Conservation (phyloP, 2,113 vertebrate species). For the Ictidomys tridecemlineatus region DNA sequence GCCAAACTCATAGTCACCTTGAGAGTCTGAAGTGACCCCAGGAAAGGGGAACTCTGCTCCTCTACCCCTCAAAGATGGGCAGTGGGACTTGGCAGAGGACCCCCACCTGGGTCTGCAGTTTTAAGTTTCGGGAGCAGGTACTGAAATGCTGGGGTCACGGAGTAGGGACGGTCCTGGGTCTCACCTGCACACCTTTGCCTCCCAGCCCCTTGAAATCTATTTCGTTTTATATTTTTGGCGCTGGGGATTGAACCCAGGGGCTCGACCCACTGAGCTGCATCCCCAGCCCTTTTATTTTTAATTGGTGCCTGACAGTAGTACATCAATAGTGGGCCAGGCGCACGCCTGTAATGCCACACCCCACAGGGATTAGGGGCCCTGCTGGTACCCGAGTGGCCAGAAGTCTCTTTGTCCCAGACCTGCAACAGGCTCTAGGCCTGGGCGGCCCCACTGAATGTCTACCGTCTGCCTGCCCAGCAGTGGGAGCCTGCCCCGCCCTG, state of each 20-base stretch:
- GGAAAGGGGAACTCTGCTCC: background rate
- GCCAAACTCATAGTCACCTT: background rate
- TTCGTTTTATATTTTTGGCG: too few relatives aligned
- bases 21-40: background rate
- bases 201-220: too few relatives aligned
- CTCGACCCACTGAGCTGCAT: too few relatives aligned
- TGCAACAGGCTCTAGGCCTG: background rate
- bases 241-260: too few relatives aligned
- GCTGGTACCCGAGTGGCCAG: background rate
- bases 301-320: too few relatives aligned
- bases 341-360: too few relatives aligned
- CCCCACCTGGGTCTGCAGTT: too few relatives aligned
- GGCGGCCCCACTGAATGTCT: constrained; percentile 29
- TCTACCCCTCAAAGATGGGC: background rate
- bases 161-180: background rate
- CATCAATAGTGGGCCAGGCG: too few relatives aligned
- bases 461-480: constrained; percentile 40
- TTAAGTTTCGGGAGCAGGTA: background rate
- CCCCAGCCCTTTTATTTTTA: too few relatives aligned
- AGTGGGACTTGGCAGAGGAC: too few relatives aligned
- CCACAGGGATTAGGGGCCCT: background rate
- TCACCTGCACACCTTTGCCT: background rate
- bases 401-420: background rate
- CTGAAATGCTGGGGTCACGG: background rate
- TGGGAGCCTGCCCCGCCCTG: background rate